Evolutionary conservation across 2,888 invertebrate species (phyloP).

Genomic region (Aporophyla nigra): DNA sequence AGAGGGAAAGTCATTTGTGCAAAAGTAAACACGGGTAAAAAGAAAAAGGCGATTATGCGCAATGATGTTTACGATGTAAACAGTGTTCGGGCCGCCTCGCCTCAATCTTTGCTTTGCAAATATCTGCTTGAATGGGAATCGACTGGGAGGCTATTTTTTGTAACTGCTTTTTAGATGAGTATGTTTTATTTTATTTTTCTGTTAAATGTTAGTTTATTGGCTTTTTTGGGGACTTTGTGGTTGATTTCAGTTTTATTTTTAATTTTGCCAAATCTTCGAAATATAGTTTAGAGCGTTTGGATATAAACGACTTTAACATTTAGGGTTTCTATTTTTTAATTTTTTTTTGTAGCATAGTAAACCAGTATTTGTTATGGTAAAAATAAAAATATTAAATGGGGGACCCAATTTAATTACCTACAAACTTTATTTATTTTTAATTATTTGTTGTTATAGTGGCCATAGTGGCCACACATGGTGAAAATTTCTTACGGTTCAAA

Average conservation of each 20-base stretch:
- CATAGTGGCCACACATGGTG: no score
- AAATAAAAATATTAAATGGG: no score
- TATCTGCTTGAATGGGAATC: constrained; percentile 67
- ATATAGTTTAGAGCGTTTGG: no score
- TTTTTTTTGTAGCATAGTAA: no score
- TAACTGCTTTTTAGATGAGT: constrained; percentile 41
- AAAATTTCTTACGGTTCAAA: no score
- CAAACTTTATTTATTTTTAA: no score
- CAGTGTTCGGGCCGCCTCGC: constrained; percentile 72
- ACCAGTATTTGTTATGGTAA: no score
- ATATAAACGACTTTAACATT: no score
- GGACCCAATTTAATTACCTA: no score
- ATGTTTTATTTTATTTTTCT: constrained; percentile 35
- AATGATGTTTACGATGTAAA: constrained; percentile 83
- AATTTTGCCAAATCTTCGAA: neutral
- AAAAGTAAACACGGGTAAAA: constrained; percentile 73
- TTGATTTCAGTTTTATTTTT: neutral
- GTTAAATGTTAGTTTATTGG: constrained; percentile 28
- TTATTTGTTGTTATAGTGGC: no score
- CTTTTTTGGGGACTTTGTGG: neutral
- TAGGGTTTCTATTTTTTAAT: no score
- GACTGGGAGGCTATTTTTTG: constrained; percentile 45
- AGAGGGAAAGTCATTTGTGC: constrained; percentile 74
- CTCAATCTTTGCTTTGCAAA: constrained; percentile 82
- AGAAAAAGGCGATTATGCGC: constrained; percentile 85